A percentile compares a stretch with the other conserved stretches of the same genome.
These are phyloP conservation scores for Herpetotheres cachinnans DNA, from an alignment of 2,113 vertebrate genomes.

Conservation along the genomic window DNA sequence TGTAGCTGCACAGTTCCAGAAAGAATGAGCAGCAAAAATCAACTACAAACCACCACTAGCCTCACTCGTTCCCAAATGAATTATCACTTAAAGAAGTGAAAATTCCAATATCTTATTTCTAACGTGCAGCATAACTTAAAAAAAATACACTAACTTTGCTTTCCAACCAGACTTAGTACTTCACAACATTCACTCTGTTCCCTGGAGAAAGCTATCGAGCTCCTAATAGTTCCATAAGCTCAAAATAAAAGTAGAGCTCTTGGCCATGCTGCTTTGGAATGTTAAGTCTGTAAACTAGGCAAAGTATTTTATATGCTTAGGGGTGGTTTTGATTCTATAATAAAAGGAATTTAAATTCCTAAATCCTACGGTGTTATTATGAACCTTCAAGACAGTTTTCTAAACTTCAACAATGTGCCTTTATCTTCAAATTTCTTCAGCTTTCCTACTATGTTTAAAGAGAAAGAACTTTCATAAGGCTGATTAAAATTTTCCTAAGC, in stretches of 20 bases:
- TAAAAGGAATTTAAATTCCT: constrained; percentile 54
- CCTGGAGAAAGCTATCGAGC: neutral
- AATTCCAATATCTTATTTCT: neutral
- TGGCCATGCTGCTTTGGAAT: constrained; percentile 30
- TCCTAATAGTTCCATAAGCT: neutral
- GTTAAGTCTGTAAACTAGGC: constrained; percentile 32
- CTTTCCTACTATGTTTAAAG: constrained; percentile 4
- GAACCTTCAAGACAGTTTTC: constrained; percentile 1
- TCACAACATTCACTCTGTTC: neutral
- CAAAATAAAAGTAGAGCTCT: constrained; percentile 32
- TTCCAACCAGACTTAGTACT: neutral
- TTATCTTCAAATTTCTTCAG: constrained; percentile 39
- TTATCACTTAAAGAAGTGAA: neutral
- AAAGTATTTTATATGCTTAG: constrained; percentile 36
- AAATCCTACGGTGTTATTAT: constrained; percentile 28
- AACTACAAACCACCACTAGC: neutral
- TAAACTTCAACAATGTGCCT: neutral
- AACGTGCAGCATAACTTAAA: neutral
- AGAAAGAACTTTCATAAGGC: constrained; percentile 21
- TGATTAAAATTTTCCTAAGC: constrained; percentile 52
- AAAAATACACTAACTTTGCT: neutral
- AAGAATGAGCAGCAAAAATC: neutral
- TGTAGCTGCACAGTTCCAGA: neutral
- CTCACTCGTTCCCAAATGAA: neutral
- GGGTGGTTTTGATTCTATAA: constrained; percentile 26